Evolutionary conservation across 2,888 invertebrate species (phyloP).

Genomic region (Steinernema scapterisci): DNA sequence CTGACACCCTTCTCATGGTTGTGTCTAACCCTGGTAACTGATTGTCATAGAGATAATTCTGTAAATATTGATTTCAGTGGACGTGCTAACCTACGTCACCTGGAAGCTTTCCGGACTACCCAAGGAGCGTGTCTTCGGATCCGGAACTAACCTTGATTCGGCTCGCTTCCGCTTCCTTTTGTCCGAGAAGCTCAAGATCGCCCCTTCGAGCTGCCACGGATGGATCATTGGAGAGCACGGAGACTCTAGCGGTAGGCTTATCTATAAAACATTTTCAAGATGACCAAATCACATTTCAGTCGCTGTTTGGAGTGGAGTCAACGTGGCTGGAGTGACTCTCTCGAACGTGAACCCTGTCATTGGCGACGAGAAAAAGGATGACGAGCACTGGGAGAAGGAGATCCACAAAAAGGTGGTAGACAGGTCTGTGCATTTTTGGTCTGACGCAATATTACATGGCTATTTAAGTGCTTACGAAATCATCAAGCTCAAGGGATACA

Average conservation of each 20-base stretch:
- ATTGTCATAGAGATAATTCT: conserved; percentile 2
- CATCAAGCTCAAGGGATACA: conserved; percentile 70
- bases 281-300: conserved; percentile 72
- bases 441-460: not conserved
- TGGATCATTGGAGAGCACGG: conserved; percentile 95
- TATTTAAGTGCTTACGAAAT: conserved; percentile 73
- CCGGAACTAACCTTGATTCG: conserved; percentile 90
- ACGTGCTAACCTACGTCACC: conserved; percentile 88
- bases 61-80: conserved; percentile 73
- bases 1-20: conserved; percentile 82
- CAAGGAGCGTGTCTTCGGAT: conserved; percentile 84
- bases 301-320: conserved; percentile 90
- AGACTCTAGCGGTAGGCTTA: conserved; percentile 77
- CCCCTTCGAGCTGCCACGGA: conserved; percentile 84
- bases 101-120: conserved; percentile 91
- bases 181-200: conserved; percentile 80
- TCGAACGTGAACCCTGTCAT: conserved; percentile 76
- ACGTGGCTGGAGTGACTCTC: conserved; percentile 84
- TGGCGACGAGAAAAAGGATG: conserved; percentile 76
- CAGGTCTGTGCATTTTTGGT: conserved; percentile 68
- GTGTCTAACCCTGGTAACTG: conserved; percentile 81
- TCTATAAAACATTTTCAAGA: too few species aligned
- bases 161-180: conserved; percentile 86
- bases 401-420: conserved; percentile 82
- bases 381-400: conserved; percentile 78